Evolutionary conservation across 1,140 invertebrate species (phyloP), one percentile per base, ranked within the genome.

Genomic region (Diabrotica undecimpunctata): DNA sequence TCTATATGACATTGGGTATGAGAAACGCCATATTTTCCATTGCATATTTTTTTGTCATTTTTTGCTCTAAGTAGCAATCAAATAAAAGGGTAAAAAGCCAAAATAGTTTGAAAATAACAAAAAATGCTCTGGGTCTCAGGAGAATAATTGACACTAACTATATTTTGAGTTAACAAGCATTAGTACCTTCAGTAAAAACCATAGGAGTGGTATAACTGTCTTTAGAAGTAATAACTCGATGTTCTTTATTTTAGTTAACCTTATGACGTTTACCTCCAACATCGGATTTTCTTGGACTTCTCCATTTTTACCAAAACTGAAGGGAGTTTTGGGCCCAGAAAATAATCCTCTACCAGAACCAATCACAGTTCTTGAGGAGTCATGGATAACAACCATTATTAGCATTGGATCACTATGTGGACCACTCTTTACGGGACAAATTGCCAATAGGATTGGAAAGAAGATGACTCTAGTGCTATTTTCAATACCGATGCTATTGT

Each of bases 241-340:
- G 4, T 25, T 2, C 1, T 46, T 46, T 7, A 8, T 55, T 55
- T 55, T 14, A 55, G 54, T 55, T 9, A 55, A 55, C 35, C 25
- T 14, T n/a, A 13, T 55, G 25, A 14, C 54, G 35, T 55, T 25
- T 55, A 11, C 35, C 25, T n/a, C 13, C 13, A 55, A 14, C 5
- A 25, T 14, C 25, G 54, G 54, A 9, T 55, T 9, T 10, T 14
- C 54, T 10, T 55, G 54, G 54, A 55, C 54, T 25, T 55, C 54
- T 3, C 54, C 54, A 3, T 55, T 25, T 36, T 11, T 55, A 8
- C 54, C 54, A 55, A 55, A 55, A 25, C 35, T 55, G 11, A 69
- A 59, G 39, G 62, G 66, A 8, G 7, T 37, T 7, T 52, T 46
- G 3, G 54, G 6, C 25, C 35, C 54, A 13, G 1, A 55, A 55